These are phyloP conservation scores for Lithodes maja DNA, from an alignment of 2,888 invertebrate species.

Conservation along the genomic window DNA sequence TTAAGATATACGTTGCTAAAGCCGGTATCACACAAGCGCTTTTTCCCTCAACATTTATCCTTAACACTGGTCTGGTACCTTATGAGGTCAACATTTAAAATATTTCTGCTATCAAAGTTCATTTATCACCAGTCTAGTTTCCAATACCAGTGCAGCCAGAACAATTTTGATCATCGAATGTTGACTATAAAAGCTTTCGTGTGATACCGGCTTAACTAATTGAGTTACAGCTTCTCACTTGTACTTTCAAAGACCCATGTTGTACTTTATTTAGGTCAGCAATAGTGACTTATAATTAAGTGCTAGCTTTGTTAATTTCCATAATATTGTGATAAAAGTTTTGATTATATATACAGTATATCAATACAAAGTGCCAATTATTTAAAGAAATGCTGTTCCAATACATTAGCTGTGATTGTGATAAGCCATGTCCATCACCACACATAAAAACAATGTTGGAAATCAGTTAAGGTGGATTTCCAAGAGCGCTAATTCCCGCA, in stretches of 20 bases:
- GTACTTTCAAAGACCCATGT: not conserved
- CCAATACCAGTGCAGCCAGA: too few relatives aligned
- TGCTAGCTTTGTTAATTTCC: conserved; percentile 8
- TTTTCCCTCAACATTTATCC: too few relatives aligned
- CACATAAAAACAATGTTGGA: conserved; percentile 32
- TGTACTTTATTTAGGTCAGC: conserved; percentile 34
- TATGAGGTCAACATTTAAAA: too few relatives aligned
- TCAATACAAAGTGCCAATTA: conserved; percentile 25
- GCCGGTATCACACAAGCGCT: too few relatives aligned
- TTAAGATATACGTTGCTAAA: conserved; percentile 11
- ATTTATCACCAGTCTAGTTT: not conserved
- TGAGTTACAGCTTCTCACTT: conserved; percentile 16
- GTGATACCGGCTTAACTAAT: not conserved
- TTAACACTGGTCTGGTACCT: too few relatives aligned
- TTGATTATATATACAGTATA: not conserved
- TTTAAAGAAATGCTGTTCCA: conserved; percentile 33
- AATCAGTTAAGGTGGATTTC: conserved; percentile 1
- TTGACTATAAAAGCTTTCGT: too few relatives aligned
- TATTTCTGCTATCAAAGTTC: not conserved
- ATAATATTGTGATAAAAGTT: conserved; percentile 15
- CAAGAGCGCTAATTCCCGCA: too few relatives aligned
- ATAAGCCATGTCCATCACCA: not conserved
- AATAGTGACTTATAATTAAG: conserved; percentile 16
- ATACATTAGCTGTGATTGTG: conserved; percentile 37
- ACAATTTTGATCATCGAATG: too few relatives aligned